phyloP scores from a whole-genome alignment of 2,888 invertebrate genomes.

The Serripes groenlandicus region DNA sequence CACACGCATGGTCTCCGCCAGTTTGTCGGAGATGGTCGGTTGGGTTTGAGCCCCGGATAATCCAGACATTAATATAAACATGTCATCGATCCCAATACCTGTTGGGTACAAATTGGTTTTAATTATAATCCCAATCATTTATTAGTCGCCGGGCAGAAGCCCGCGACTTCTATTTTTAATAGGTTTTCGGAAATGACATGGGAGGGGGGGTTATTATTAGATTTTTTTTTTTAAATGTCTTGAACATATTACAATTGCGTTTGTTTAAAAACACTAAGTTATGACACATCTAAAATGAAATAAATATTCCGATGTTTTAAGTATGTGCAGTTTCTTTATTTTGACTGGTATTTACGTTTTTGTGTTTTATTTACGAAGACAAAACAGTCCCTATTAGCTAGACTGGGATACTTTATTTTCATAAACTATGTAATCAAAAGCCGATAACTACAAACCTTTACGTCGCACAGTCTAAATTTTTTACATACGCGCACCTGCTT shows the following conservation, averaged over 20 bases:
- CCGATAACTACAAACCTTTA: too few relatives aligned
- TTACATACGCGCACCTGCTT: too few relatives aligned
- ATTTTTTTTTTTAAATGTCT: background rate
- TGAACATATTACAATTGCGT: background rate
- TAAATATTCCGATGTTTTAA: too few relatives aligned
- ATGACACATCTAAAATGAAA: background rate
- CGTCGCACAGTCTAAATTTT: too few relatives aligned
- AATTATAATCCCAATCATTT: background rate
- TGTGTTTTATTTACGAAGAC: too few relatives aligned
- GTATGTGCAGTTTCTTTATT: too few relatives aligned
- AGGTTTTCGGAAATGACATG: too few relatives aligned
- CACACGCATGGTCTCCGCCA: constrained; percentile 60
- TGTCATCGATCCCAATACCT: constrained; percentile 68
- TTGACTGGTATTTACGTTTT: too few relatives aligned
- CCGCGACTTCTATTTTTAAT: background rate
- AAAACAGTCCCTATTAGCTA: too few relatives aligned
- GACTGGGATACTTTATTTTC: too few relatives aligned
- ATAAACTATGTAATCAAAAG: too few relatives aligned
- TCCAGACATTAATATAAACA: constrained; percentile 74
- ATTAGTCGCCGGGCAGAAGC: background rate
- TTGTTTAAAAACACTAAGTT: background rate
- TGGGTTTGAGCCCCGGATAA: constrained; percentile 59
- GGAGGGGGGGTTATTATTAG: background rate
- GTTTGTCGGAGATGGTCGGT: constrained; percentile 43
- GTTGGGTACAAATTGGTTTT: background rate